Evolutionary conservation across 2,113 vertebrate species (phyloP).

Genomic region (Melanerpes formicivorus): DNA sequence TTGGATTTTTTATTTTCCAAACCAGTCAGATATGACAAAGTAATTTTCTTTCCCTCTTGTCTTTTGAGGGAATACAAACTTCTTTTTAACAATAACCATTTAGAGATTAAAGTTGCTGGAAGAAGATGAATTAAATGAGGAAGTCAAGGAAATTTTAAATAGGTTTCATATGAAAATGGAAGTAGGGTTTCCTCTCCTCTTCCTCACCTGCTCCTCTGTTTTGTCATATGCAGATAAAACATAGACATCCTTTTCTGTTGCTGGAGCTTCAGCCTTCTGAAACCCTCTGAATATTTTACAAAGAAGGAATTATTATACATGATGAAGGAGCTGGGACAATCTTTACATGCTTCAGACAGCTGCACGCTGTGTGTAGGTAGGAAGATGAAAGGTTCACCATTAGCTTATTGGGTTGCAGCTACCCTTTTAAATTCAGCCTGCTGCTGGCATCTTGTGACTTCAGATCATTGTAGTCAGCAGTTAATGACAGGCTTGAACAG

Average conservation of each 20-base stretch:
- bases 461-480: background rate
- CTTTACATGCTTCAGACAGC: background rate
- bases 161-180: conserved; percentile 10
- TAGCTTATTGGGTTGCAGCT: background rate
- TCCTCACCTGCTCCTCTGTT: background rate
- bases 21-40: conserved; percentile 93
- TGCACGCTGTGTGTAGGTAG: background rate
- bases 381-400: conserved; percentile 45
- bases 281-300: background rate
- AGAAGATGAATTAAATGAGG: conserved; percentile 44
- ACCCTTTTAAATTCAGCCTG: background rate
- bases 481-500: background rate
- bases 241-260: background rate
- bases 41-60: conserved; percentile 90
- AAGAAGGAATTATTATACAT: background rate
- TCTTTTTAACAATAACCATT: conserved; percentile 71
- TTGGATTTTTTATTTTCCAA: conserved; percentile 94
- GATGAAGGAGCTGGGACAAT: background rate
- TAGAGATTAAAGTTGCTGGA: conserved; percentile 73
- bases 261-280: background rate
- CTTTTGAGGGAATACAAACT: conserved; percentile 79
- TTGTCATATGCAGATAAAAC: background rate
- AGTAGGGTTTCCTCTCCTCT: background rate
- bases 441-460: background rate
- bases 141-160: background rate